Base-by-base conservation (phyloP, 2,888 invertebrate genomes). In the Agrenia bidenticulata region DNA sequence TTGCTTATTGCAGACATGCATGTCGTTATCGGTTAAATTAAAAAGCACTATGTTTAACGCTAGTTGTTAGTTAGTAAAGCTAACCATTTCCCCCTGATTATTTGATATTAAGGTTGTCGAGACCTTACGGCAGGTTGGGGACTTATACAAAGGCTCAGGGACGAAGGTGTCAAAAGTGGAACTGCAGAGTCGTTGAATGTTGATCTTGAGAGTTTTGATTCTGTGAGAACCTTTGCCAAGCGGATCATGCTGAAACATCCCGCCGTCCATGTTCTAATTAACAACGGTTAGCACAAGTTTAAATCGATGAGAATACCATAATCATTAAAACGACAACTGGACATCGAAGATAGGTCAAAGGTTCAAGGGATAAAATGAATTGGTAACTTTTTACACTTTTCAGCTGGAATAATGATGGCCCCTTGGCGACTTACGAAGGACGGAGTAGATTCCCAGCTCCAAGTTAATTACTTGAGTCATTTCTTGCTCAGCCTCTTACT, bases 241-340 rank as follows among this genome's bases (percentile, higher is more conserved):
- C 82, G 63, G 85, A 94, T 15, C 7, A 82, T 84, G 72, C 82
- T 83, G 7, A 85, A 85, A 72, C 86, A 86, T 78, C 79, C 84
- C 0, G 84, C 86, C 78, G 84, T 94, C 60, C 84, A 92, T 78
- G 78, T 90, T 73, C 82, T 94, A 42, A 84, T 93, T 1, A 93
- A 93, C 80, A 93, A 93, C 81, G 89, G 88, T 87, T 81, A 45
- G 32, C 11, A 32, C 2, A 55, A 11, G 9, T 27, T 42, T 60
- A 7, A 27, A 88, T 94, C 95, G 77, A 95, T 93, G 32, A 87
- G 94, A 55, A 94, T 95, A 93, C 90, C 90, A 79, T 87, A 88
- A 39, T 11, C 9, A 27, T 89, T 86, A 76, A 83, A 84, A 63
- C 81, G 89, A 74, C 91, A 92, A 32, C 11, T 32, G 4, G 4